These are phyloP conservation scores for Lasioglossum zephyrum DNA, from an alignment of 2,888 invertebrate genomes.

Conservation along the genomic window DNA sequence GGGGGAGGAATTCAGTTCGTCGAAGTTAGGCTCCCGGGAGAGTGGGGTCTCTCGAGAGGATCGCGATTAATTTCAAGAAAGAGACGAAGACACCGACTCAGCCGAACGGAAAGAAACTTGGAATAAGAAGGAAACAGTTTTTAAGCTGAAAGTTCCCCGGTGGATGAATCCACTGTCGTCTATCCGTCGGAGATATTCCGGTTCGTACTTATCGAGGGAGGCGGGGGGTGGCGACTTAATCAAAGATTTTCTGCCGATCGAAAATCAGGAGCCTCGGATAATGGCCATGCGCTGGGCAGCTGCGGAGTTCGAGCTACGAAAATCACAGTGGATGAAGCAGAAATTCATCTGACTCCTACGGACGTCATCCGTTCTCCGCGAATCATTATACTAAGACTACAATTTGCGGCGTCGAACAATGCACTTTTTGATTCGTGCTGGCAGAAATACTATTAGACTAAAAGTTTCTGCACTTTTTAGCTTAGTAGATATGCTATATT, in stretches of 20 bases:
- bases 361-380: background rate
- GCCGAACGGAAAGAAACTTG: constrained; percentile 2
- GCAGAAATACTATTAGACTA: background rate
- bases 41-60: constrained; percentile 23
- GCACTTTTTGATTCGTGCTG: background rate
- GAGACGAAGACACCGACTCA: constrained; percentile 46
- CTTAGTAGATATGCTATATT: background rate
- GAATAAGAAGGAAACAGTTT: constrained; percentile 36
- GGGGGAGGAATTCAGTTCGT: constrained; percentile 29
- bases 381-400: background rate
- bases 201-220: background rate
- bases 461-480: too few species aligned
- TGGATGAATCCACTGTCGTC: constrained; percentile 19
- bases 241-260: constrained; percentile 15
- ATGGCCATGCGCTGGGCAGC: background rate
- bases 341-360: background rate
- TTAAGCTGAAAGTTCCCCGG: constrained; percentile 34
- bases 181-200: background rate
- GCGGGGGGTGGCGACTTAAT: background rate
- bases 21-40: constrained; percentile 37
- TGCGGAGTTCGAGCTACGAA: background rate
- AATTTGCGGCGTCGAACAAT: background rate
- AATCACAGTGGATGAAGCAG: background rate
- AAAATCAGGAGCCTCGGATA: constrained; percentile 2
- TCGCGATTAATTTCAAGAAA: constrained; percentile 59